Evolutionary conservation across 2,888 invertebrate genomes (phyloP), one percentile per base, ranked within the genome.

Genomic region (Geotrupes spiniger): DNA sequence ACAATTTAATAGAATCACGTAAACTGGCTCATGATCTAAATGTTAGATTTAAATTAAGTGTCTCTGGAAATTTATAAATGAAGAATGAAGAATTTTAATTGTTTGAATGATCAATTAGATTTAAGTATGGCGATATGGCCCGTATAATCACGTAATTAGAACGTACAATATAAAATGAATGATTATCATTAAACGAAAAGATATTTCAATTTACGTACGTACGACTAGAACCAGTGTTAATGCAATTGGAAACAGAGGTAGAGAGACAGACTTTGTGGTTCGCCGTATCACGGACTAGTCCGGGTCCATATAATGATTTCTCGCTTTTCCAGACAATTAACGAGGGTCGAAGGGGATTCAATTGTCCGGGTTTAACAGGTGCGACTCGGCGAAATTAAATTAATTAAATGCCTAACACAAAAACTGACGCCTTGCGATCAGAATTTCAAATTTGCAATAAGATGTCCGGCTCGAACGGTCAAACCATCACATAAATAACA

Each of bases 261-360:
- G 46, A 57, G 48, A 61, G 63, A 63, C 63, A 61, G 65, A 63
- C 64, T 70, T 21, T 71, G 71, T 61, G 71, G 71, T 66, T 63
- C 61, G 59, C 61, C 64, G 66, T 66, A 68, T 69, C 69, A 69
- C 69, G 68, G 55, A 54, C 56, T 55, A 58, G 56, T 55, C 62
- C 64, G 60, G 59, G 61, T 62, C 62, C 60, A 66, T 67, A 70
- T 71, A 72, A 72, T 71, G 71, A 71, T 71, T 71, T 68, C 69
- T 65, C 65, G 64, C 65, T 64, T 68, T 71, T 71, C 68, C 68
- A 63, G 71, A 72, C 70, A 72, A 72, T 72, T 72, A 72, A 72
- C 72, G 68, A 71, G 72, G 72, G 72, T 72, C 64, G 67, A 68
- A 69, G 68, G 68, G 69, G 70, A 70, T 72, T 70, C 70, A 71